These are phyloP conservation scores for Subacronicta megacephala DNA, from an alignment of 2,888 invertebrate genomes.

Conservation along the genomic window DNA sequence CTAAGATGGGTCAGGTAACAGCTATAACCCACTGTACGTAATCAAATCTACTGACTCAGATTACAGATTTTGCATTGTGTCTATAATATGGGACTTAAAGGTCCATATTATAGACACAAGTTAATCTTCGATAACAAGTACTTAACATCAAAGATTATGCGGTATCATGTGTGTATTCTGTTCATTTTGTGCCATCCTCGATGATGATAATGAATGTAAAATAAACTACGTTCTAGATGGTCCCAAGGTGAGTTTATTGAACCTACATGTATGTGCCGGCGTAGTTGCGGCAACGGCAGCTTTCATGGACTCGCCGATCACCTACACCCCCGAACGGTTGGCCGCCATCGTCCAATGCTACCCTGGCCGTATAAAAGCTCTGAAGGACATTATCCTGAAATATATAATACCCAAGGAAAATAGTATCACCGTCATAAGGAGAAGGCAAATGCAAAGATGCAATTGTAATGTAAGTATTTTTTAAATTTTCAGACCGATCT, in stretches of 20 bases:
- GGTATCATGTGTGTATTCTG: too few relatives aligned
- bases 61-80: too few relatives aligned
- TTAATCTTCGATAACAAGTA: too few relatives aligned
- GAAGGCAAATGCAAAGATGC: conserved; percentile 8
- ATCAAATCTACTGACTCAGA: too few relatives aligned
- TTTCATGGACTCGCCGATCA: conserved; percentile 22
- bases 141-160: too few relatives aligned
- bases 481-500: too few relatives aligned
- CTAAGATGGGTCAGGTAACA: too few relatives aligned
- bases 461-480: not conserved
- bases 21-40: too few relatives aligned
- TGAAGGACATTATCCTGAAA: conserved; percentile 60
- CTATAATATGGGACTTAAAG: too few relatives aligned
- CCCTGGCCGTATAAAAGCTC: conserved; percentile 61
- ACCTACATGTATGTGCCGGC: conserved; percentile 70
- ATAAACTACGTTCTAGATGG: not conserved
- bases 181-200: too few relatives aligned
- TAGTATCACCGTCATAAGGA: conserved; percentile 14
- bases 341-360: conserved; percentile 46
- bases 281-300: conserved; percentile 60
- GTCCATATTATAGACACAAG: too few relatives aligned
- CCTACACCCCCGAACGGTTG: conserved; percentile 48
- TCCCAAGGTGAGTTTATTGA: conserved; percentile 39
- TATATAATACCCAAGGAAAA: conserved; percentile 31
- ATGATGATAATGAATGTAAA: not conserved